These are phyloP conservation scores for Tipula confusa DNA, from an alignment of 2,888 invertebrate species.

Conservation along the genomic window DNA sequence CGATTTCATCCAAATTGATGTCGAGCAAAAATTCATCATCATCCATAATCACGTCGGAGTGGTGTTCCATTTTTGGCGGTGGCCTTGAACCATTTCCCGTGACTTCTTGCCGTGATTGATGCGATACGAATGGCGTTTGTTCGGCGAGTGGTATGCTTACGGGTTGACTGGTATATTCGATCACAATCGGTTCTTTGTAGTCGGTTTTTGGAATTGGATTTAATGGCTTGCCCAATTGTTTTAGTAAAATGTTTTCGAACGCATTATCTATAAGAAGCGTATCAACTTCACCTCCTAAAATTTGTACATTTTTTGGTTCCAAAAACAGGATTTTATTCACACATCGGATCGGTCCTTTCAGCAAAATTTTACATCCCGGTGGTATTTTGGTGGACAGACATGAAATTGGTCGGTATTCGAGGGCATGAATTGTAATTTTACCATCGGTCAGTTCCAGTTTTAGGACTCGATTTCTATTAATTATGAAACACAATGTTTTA, in stretches of 20 bases:
- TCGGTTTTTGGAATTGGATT: slow-evolving; percentile 43
- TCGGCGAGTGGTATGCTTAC: background rate
- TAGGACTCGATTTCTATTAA: slow-evolving; percentile 55
- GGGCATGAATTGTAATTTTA: slow-evolving; percentile 54
- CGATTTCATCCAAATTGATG: slow-evolving; percentile 30
- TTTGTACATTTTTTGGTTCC: slow-evolving; percentile 51
- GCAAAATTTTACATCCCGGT: slow-evolving; percentile 54
- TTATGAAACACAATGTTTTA: background rate
- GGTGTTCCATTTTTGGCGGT: background rate
- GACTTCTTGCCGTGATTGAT: background rate
- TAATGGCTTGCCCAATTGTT: slow-evolving; percentile 50
- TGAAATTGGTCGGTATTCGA: slow-evolving; percentile 55
- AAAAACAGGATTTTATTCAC: slow-evolving; percentile 58
- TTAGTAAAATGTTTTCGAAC: slow-evolving; percentile 54
- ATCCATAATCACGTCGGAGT: background rate
- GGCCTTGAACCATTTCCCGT: background rate
- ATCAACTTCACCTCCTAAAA: slow-evolving; percentile 62
- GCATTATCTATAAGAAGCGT: slow-evolving; percentile 52
- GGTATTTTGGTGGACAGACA: slow-evolving; percentile 47
- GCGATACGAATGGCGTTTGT: background rate
- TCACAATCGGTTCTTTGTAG: slow-evolving; percentile 30
- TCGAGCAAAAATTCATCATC: slow-evolving; percentile 27
- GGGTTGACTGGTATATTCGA: background rate
- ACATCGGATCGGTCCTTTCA: slow-evolving; percentile 56
- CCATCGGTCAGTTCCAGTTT: slow-evolving; percentile 62